Evolutionary conservation across 2,113 vertebrate species (phyloP).

Genomic region (Cettia cetti): DNA sequence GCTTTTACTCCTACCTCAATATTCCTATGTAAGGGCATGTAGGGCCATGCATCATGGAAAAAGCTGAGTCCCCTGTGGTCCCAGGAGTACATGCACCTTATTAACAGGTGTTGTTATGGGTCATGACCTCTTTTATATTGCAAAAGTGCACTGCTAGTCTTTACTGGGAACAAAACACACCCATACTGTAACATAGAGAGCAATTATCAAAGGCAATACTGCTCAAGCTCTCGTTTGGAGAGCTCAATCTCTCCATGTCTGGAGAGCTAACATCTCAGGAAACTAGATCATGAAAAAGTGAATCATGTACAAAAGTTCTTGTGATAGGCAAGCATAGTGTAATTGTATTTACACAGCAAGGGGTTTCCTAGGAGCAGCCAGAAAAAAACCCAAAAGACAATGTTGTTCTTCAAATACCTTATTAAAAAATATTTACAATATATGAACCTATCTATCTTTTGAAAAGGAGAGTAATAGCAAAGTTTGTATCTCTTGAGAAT

Average conservation of each 20-base stretch:
- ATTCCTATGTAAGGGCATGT: background rate
- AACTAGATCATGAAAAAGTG: background rate
- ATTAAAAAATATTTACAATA: background rate
- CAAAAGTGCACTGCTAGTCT: background rate
- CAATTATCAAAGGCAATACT: background rate
- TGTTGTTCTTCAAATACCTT: background rate
- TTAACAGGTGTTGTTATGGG: background rate
- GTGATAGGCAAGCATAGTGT: background rate
- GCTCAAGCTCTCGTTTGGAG: background rate
- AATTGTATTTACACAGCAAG: background rate
- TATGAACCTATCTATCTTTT: background rate
- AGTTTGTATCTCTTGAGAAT: background rate
- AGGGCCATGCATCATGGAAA: background rate
- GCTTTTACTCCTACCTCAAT: background rate
- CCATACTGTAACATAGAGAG: background rate
- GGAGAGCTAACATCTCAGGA: background rate
- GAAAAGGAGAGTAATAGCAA: background rate
- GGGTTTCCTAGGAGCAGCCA: background rate
- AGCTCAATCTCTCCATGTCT: background rate
- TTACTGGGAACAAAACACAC: background rate
- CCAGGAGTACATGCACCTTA: background rate
- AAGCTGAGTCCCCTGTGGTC: background rate
- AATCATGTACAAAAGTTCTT: background rate
- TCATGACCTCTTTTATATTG: background rate
- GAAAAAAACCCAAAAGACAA: background rate